Conservation (phyloP, 2,797 vertebrate genomes). For the Mionectes olivaceus region DNA sequence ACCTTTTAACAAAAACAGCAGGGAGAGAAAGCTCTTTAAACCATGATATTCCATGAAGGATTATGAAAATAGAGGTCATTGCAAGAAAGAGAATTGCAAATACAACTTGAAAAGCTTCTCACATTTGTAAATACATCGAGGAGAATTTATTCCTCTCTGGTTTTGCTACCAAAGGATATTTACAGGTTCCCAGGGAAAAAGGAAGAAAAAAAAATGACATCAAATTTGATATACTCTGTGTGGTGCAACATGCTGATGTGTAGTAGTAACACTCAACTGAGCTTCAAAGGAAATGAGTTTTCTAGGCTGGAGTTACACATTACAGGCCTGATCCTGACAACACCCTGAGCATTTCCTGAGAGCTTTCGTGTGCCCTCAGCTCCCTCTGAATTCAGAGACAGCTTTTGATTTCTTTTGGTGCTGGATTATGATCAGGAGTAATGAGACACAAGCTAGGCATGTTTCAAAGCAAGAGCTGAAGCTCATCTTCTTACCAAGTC, state of each 20-base stretch:
- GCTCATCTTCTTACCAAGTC: not conserved
- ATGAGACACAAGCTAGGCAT: not conserved
- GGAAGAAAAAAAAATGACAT: conserved; percentile 68
- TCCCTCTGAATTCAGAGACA: not conserved
- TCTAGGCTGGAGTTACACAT: conserved; percentile 46
- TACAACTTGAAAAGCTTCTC: conserved; percentile 80
- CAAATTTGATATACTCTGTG: conserved; percentile 69
- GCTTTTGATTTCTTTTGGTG: conserved; percentile 45
- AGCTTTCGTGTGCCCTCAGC: conserved; percentile 5
- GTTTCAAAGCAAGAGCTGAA: conserved; percentile 21
- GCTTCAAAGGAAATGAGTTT: conserved; percentile 65
- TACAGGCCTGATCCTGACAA: conserved; percentile 61
- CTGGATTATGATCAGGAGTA: conserved; percentile 45
- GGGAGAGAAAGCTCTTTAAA: conserved; percentile 82
- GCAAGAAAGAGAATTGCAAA: conserved; percentile 78
- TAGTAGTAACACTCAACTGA: conserved; percentile 36
- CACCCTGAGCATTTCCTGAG: not conserved
- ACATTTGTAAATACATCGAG: conserved; percentile 80
- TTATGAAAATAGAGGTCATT: conserved; percentile 86
- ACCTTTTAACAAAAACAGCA: conserved; percentile 85
- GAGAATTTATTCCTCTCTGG: conserved; percentile 78
- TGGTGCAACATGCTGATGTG: conserved; percentile 47
- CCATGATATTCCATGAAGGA: conserved; percentile 84
- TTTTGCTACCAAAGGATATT: conserved; percentile 75
- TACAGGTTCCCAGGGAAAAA: conserved; percentile 70